Conservation (phyloP, 2,888 invertebrate genomes). For the Tetragnatha montana region DNA sequence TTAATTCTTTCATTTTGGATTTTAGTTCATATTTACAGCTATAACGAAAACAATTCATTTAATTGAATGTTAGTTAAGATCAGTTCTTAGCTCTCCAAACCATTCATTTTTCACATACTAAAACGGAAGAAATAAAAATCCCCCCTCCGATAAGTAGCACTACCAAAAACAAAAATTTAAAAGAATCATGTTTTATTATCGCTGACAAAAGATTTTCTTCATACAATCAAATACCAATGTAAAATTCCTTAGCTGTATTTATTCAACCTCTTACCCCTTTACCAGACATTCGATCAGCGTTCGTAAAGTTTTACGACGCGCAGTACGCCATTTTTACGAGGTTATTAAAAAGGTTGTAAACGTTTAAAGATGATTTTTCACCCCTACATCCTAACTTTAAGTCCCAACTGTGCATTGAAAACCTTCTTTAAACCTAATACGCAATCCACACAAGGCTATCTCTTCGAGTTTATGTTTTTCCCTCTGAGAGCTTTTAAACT, state of each 20-base stretch:
- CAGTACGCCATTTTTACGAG: constrained; percentile 42
- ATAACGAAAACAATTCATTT: too few species aligned
- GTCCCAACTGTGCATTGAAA: constrained; percentile 2
- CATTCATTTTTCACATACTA: not conserved
- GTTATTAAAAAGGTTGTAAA: constrained; percentile 59
- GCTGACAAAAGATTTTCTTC: not conserved
- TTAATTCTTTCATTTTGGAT: too few species aligned
- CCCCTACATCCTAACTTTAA: constrained; percentile 35
- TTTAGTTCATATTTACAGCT: too few species aligned
- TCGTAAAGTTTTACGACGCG: constrained; percentile 48
- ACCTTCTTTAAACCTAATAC: constrained; percentile 18
- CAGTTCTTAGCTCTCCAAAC: too few species aligned
- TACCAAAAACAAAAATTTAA: not conserved
- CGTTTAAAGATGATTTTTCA: constrained; percentile 58
- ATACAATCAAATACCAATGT: not conserved
- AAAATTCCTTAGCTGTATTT: constrained; percentile 18
- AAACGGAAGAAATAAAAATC: not conserved
- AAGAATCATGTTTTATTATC: not conserved
- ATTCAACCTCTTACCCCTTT: constrained; percentile 22
- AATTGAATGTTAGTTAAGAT: too few species aligned
- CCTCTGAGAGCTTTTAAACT: constrained; percentile 26
- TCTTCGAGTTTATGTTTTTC: constrained; percentile 31
- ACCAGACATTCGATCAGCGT: constrained; percentile 42
- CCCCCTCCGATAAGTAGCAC: not conserved
- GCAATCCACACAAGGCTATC: constrained; percentile 3